A percentile compares a stretch with the other conserved stretches of the same genome.
Evolutionary conservation across 2,113 vertebrate genomes (phyloP).

Genomic region (Ornithorhynchus anatinus): DNA sequence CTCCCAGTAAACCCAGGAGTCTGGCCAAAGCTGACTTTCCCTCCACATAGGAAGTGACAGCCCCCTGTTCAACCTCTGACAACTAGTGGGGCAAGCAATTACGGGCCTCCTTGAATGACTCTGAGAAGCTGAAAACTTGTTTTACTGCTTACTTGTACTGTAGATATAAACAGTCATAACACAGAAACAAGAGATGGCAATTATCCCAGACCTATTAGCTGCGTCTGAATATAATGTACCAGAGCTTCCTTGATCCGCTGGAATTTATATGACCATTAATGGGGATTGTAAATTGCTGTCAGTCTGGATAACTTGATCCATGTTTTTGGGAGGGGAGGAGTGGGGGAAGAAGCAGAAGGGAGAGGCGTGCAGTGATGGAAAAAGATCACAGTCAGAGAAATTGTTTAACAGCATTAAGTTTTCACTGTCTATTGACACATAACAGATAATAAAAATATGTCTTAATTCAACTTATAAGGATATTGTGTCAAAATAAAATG

Average conservation of each 20-base stretch:
- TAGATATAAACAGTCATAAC: constrained; percentile 34
- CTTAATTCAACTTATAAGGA: constrained; percentile 31
- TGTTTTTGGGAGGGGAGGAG: not conserved
- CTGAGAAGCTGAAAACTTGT: constrained; percentile 32
- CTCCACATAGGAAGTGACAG: constrained; percentile 57
- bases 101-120: not conserved
- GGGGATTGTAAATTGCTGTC: constrained; percentile 60
- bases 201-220: constrained; percentile 65
- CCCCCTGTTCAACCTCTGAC: too few relatives aligned
- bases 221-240: constrained; percentile 46
- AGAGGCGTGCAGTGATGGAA: constrained; percentile 28
- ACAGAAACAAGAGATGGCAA: constrained; percentile 58
- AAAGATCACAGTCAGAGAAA: not conserved
- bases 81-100: not conserved
- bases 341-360: constrained; percentile 7
- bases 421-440: constrained; percentile 42
- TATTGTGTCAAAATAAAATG: constrained; percentile 46
- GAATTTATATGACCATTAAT: constrained; percentile 61
- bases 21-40: not conserved
- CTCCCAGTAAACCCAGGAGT: not conserved
- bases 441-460: constrained; percentile 60
- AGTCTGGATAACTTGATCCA: constrained; percentile 37
- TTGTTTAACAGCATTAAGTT: constrained; percentile 29
- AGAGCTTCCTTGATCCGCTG: constrained; percentile 59
- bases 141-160: constrained; percentile 34